Evolutionary conservation across 2,113 vertebrate genomes (phyloP).

Genomic region (Melanotaenia duboulayi): DNA sequence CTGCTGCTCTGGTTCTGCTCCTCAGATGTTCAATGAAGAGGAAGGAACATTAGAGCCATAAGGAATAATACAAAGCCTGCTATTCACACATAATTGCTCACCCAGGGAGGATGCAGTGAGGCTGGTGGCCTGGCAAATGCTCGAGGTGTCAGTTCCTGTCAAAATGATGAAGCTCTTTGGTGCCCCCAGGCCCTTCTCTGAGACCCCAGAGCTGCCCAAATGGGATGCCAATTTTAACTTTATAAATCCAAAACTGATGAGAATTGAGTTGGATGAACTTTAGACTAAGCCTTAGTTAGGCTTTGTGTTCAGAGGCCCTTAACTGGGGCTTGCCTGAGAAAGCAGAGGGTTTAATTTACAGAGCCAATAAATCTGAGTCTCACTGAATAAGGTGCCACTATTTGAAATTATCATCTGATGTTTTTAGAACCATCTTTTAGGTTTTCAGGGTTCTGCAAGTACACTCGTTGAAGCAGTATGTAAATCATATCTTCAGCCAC

Average conservation of each 20-base stretch:
- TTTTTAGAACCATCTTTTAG: constrained; percentile 32
- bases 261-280: constrained; percentile 65
- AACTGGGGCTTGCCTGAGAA: constrained; percentile 35
- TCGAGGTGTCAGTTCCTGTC: constrained; percentile 79
- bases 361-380: constrained; percentile 42
- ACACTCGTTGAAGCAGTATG: neutral
- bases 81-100: constrained; percentile 83
- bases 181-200: constrained; percentile 58
- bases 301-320: constrained; percentile 58
- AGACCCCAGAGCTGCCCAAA: constrained; percentile 62
- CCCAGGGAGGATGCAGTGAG: constrained; percentile 77
- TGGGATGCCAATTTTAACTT: constrained; percentile 74
- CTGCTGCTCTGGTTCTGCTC: constrained; percentile 46
- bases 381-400: constrained; percentile 35
- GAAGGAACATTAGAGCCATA: constrained; percentile 72
- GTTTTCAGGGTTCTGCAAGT: constrained; percentile 6
- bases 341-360: constrained; percentile 58
- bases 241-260: constrained; percentile 75
- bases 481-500: no score
- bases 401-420: constrained; percentile 46
- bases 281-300: constrained; percentile 55
- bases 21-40: constrained; percentile 70
- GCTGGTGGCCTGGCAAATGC: constrained; percentile 72
- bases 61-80: constrained; percentile 77
- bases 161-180: constrained; percentile 79